Evolutionary conservation across 2,797 vertebrate genomes (phyloP), one percentile per base, ranked within the genome.

Genomic region (Spinibarbus caldwelli): DNA sequence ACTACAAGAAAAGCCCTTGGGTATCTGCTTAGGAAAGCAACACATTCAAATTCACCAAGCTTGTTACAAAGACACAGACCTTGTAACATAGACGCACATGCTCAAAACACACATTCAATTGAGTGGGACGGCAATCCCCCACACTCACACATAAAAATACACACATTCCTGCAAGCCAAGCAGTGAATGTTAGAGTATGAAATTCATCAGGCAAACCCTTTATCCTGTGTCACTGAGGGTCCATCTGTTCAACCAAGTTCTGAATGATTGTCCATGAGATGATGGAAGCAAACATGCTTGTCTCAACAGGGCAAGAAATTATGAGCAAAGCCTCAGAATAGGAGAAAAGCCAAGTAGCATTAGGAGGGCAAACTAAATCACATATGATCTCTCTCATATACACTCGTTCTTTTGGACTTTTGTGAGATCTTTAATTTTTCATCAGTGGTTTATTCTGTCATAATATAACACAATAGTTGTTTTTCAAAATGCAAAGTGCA

Each of bases 181-280:
- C 15, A 52, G 57, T 57, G 57, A 47, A 78, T 26, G 66, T 76
- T 54, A 3, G 10, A 6, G 43, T 26, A 85, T 78, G 49, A 81
- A 68, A 85, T 81, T 34, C 29, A 82, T 82, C 54, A 70, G 7
- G n/a, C 71, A 76, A 77, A 68, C 64, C 45, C 2, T 73, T 87
- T 59, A 72, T 68, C 43, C 73, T 64, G n/a, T 82, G 68, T 85
- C 31, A 85, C 5, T 10, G 52, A 78, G 59, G 29, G 66, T 81
- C 81, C 82, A 84, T 68, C 59, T 86, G 54, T 64, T 67, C 64
- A 80, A 45, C 26, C 49, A 86, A 76, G 45, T 47, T 86, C 78
- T 84, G 87, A 86, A 34, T 86, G 70, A 88, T 84, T 72, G 75
- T 77, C 19, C 49, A 19, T 45, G 19, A 80, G 71, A 77, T 80